Base-by-base conservation (phyloP, 2,797 vertebrate species). In the Falco naumanni region DNA sequence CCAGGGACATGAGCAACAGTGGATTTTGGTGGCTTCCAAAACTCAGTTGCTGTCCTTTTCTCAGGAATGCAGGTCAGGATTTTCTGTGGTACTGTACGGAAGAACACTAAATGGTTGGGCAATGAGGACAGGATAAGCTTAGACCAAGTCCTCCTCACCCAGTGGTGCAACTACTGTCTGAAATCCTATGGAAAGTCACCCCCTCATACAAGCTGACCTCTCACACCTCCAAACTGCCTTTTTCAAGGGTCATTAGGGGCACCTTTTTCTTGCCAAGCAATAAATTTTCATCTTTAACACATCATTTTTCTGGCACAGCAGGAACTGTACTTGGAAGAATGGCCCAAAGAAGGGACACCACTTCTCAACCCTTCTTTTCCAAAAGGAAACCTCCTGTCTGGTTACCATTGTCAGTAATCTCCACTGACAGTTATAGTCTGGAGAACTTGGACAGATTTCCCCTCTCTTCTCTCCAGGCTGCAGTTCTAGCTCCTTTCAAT, bases 401-500 rank as follows among this genome's bases (percentile, higher is more conserved):
- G 17, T 91, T 95, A 41, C 47, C 5, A 45, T 3, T 88, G 20
- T 78, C 69, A 75, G 43, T 78, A 93, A 93, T 95, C 76, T 90
- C 76, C 54, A 65, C 39, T 84, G 83, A 85, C 84, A 89, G 47
- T 56, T 66, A 78, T 59, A 85, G 69, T 81, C 76, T 84, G 85
- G 65, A 77, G 43, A 86, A 84, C 60, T 95, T 83, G 89, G 77
- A 90, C 61, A 89, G 63, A 72, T 72, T 92, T 93, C 66, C 34
- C 26, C 39, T 85, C 50, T 77, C 43, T 94, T 90, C 76, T 83
- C 68, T 85, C 69, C 76, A 93, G 69, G 87, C 57, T 96, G 63
- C 48, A 48, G 41, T 89, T 90, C 90, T 90, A 93, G 57, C 51
- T 97, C 59, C 93, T 95, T 92, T 89, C 78, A 57, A 88, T 94